Conservation (phyloP, 2,888 invertebrate genomes). For the Prostheceraeus crozeri region DNA sequence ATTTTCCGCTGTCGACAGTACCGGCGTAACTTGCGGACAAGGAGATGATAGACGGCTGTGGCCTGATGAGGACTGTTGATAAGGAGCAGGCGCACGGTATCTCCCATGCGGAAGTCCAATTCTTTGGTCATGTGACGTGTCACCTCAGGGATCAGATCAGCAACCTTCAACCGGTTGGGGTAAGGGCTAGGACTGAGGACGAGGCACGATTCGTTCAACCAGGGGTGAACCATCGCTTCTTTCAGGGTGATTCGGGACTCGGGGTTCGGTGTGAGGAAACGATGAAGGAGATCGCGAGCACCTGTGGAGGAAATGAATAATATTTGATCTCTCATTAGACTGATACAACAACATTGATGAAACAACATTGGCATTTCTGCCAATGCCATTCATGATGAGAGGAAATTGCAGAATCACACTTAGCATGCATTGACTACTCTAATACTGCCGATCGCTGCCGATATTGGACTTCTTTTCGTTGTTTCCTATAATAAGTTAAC, state of each 20-base stretch:
- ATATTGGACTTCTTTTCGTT: too few relatives aligned
- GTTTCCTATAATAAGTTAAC: too few relatives aligned
- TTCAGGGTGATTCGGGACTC: conserved; percentile 47
- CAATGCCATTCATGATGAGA: too few relatives aligned
- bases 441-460: too few relatives aligned
- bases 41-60: conserved; percentile 50
- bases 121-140: conserved; percentile 50
- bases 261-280: conserved; percentile 51
- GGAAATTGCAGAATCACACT: too few relatives aligned
- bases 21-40: conserved; percentile 43
- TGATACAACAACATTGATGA: too few relatives aligned
- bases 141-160: conserved; percentile 47
- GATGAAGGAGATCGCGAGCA: conserved; percentile 47
- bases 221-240: conserved; percentile 51
- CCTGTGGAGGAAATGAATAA: too few relatives aligned
- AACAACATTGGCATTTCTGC: too few relatives aligned
- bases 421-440: too few relatives aligned
- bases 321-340: too few relatives aligned
- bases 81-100: conserved; percentile 49
- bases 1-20: conserved; percentile 29
- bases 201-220: conserved; percentile 43
- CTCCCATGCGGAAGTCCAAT: conserved; percentile 48
- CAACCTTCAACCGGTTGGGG: conserved; percentile 48
- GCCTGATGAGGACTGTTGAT: conserved; percentile 49
- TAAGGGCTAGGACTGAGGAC: conserved; percentile 45